Conservation (phyloP, 2,797 vertebrate species). For the Eulemur mongoz region DNA sequence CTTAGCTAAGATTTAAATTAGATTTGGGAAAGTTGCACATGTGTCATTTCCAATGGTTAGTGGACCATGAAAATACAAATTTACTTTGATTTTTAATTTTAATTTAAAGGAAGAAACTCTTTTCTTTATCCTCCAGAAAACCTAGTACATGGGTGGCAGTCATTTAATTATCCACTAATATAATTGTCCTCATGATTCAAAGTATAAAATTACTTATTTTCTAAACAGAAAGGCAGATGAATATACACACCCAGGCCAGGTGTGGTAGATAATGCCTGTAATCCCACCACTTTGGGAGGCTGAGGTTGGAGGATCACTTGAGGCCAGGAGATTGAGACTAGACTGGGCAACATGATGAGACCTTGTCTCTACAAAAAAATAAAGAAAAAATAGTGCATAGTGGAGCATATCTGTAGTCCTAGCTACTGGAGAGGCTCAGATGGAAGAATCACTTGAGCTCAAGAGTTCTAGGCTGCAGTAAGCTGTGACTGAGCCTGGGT, state of each 20-base stretch:
- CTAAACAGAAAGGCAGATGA: constrained; percentile 38
- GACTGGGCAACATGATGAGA: background rate
- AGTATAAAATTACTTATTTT: constrained; percentile 59
- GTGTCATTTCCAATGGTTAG: constrained; percentile 17
- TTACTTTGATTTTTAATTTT: constrained; percentile 49
- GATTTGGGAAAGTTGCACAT: background rate
- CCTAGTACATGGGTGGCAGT: background rate
- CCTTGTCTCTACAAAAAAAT: background rate
- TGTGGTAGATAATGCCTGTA: background rate
- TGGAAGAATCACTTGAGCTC: background rate
- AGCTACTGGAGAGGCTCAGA: background rate
- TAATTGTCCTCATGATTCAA: constrained; percentile 55
- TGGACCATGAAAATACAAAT: constrained; percentile 34
- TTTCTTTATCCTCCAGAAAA: constrained; percentile 41
- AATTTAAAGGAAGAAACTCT: constrained; percentile 24
- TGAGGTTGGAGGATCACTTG: background rate
- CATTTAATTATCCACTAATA: constrained; percentile 49
- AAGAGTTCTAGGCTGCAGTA: background rate
- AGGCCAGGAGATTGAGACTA: background rate
- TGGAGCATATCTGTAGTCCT: background rate
- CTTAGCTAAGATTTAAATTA: constrained; percentile 52
- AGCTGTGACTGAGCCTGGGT: background rate
- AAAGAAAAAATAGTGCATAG: background rate
- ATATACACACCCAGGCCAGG: background rate
- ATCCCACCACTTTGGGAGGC: background rate